Evolutionary conservation across 2,113 vertebrate species (phyloP), one percentile per base, ranked within the genome.

Genomic region (Symphodus melops): DNA sequence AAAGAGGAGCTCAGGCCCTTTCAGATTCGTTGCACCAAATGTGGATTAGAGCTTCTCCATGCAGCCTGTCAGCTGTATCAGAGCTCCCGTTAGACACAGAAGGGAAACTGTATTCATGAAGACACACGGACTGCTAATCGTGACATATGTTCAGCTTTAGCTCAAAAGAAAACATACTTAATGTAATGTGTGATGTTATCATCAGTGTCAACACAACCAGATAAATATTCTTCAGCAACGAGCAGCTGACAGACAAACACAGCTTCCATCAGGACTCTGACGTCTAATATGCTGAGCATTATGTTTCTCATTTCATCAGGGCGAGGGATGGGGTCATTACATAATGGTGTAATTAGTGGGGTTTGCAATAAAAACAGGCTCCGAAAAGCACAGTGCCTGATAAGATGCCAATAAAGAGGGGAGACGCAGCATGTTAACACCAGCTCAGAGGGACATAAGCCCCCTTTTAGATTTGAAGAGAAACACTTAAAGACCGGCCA

Each of bases 331-430:
- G 36, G 65, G 75, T 78, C 77, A 79, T 81, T 80, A 77, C 72
- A 69, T 74, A 72, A 82, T 79, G 20, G 46, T 51, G 61, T 80
- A 81, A 89, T 89, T 85, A 89, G 76, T 46, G 42, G 62, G 61
- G 79, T 82, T 82, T 72, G 71, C 59, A 81, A 44, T 81, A 66
- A 84, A 86, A 90, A 88, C 76, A 81, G 66, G 68, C 78, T 70
- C 33, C 63, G 85, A 61, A 80, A 84, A 72, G 72, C 59, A 69
- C 59, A 78, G 67, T 1, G 51, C 23, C 56, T 68, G 81, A 75
- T 79, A 69, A 77, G 70, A 77, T 61, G 64, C 55, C 67, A 81
- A 61, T 75, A 74, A 73, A 79, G 73, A 68, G 53, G 37, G 21
- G 74, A 53, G 61, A 56, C 23, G 1, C 62, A 67, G 70, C 73